Conservation (phyloP, 2,113 vertebrate genomes). For the Leptodactylus fuscus region DNA sequence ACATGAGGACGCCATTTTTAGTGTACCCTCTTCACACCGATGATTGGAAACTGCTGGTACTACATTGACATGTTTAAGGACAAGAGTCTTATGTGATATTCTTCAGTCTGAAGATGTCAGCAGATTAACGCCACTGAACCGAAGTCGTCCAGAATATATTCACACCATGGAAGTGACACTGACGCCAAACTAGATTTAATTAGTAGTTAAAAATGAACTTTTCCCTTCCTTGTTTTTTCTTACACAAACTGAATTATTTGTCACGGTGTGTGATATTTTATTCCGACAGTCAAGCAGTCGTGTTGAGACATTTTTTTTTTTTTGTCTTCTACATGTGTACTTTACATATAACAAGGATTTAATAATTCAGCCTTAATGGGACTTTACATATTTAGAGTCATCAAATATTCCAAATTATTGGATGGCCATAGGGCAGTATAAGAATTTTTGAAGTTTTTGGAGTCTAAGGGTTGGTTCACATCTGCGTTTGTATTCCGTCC, state of each 20-base stretch:
- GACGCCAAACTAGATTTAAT: conserved; percentile 15
- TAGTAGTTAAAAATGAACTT: conserved; percentile 40
- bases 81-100: conserved; percentile 1
- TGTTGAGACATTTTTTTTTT: not conserved
- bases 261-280: not conserved
- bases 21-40: not conserved
- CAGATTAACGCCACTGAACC: conserved; percentile 21
- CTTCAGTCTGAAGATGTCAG: conserved; percentile 3
- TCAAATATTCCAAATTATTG: too few relatives aligned
- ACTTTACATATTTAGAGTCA: too few relatives aligned
- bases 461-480: too few relatives aligned
- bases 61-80: conserved; percentile 10
- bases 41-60: conserved; percentile 6
- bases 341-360: too few relatives aligned
- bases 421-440: too few relatives aligned
- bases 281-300: not conserved
- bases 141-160: conserved; percentile 25
- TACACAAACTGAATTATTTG: conserved; percentile 26
- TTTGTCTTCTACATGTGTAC: too few relatives aligned
- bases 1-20: conserved; percentile 12
- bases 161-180: conserved; percentile 33
- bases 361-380: too few relatives aligned
- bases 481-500: too few relatives aligned
- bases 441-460: too few relatives aligned
- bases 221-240: not conserved